A percentile compares a stretch with the other conserved stretches of the same genome.
These are phyloP conservation scores for Sphinx pinastri DNA, from an alignment of 2,888 invertebrate genomes.

Conservation along the genomic window DNA sequence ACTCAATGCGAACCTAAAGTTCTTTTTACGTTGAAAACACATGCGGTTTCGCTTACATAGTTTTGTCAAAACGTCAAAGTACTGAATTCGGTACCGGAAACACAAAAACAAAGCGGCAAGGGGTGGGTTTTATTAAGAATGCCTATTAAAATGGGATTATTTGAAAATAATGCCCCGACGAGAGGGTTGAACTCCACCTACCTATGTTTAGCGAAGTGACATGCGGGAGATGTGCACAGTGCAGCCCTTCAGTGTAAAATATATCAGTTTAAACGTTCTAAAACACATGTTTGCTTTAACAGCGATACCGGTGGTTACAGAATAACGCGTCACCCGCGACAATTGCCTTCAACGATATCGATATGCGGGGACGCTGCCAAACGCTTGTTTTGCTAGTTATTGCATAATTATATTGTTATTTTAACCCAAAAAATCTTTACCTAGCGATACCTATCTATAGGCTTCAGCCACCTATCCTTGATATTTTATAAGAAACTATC, in stretches of 20 bases:
- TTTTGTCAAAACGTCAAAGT: constrained; percentile 63
- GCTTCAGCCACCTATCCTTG: too few species aligned
- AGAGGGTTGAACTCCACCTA: constrained; percentile 52
- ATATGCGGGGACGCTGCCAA: not conserved
- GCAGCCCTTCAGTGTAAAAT: constrained; percentile 80
- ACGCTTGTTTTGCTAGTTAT: too few species aligned
- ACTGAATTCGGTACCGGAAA: constrained; percentile 63
- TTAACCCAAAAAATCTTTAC: not conserved
- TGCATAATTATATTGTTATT: too few species aligned
- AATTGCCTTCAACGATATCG: constrained; percentile 46
- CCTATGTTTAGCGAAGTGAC: constrained; percentile 74
- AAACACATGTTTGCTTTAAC: constrained; percentile 76
- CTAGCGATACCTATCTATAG: not conserved
- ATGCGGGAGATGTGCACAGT: constrained; percentile 55
- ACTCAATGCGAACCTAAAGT: constrained; percentile 59
- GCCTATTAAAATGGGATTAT: constrained; percentile 66
- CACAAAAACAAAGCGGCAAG: constrained; percentile 69
- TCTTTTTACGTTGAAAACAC: constrained; percentile 40
- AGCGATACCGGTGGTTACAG: constrained; percentile 63
- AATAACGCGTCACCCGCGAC: constrained; percentile 65
- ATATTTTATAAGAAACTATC: too few species aligned
- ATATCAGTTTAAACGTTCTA: constrained; percentile 73
- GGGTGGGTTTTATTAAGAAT: constrained; percentile 70
- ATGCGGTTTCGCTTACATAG: constrained; percentile 42
- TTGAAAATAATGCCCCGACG: constrained; percentile 61